Base-by-base conservation (phyloP, 2,113 vertebrate species). In the Taurulus bubalis region DNA sequence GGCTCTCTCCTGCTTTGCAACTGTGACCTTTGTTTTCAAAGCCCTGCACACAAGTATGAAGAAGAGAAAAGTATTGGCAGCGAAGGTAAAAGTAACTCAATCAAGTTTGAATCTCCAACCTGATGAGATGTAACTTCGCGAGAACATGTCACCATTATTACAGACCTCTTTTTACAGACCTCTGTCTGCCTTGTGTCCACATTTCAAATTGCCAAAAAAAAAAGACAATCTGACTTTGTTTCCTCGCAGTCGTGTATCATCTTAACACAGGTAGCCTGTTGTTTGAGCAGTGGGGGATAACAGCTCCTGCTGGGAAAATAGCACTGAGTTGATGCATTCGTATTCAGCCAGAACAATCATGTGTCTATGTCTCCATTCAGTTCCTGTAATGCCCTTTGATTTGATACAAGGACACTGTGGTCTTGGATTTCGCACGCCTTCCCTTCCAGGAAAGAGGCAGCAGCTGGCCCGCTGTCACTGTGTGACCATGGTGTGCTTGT, bases 401-500 rank as follows among this genome's bases (percentile, higher is more conserved):
- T 89, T 80, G 82, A 88, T 77, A 84, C 74, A 82, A 81, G 87
- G 91, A 89, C 87, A 66, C 66, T 71, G 79, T 84, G 85, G 86
- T 89, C 85, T 82, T 32, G 73, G 64, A 77, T 86, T 88, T 94
- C 84, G 83, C 83, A 87, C 59, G 42, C 71, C 77, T 85, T 80
- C 84, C 26, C 36, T 90, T 80, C 79, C 38, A 73, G 84, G 84
- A 88, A 90, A 82, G 60, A 83, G 75, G 72, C 66, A 82, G 89
- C 95, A 94, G 93, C 94, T 93, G 93, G 90, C 72, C 78, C 34
- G 63, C 77, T 85, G 90, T 93, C 89, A 85, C 71, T 59, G 71
- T 73, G 83, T 66, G 85, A 72, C 74, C 79, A 53, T 56, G 67
- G 80, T 70, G 71, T 68, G 74, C 71, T 38, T 56, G 82, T 75